Evolutionary conservation across 2,113 vertebrate genomes (phyloP).

Genomic region (Xyrauchen texanus): DNA sequence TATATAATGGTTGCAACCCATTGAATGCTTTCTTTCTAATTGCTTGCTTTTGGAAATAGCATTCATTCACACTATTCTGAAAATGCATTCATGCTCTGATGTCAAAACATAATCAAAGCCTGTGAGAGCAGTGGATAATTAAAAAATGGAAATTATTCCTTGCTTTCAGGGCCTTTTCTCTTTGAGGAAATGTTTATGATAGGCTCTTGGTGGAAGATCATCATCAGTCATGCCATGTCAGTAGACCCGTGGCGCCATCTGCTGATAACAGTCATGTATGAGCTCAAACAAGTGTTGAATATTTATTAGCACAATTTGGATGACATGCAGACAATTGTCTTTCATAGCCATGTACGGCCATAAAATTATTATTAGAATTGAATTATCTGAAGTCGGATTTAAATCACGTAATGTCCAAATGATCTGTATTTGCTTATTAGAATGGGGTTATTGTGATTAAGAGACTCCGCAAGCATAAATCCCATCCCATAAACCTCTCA

Average conservation of each 20-base stretch:
- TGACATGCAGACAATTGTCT: conserved; percentile 27
- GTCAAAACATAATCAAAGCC: not conserved
- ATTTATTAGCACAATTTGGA: conserved; percentile 19
- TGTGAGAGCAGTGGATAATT: not conserved
- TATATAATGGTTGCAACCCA: no score
- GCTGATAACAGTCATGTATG: conserved; percentile 4
- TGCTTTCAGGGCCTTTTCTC: not conserved
- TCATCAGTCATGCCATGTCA: no score
- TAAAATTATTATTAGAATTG: conserved; percentile 36
- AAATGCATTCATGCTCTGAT: not conserved
- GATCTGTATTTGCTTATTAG: conserved; percentile 33
- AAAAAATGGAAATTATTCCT: not conserved
- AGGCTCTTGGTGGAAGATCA: no score
- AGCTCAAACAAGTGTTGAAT: not conserved
- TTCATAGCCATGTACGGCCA: conserved; percentile 1
- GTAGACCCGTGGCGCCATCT: conserved; percentile 32
- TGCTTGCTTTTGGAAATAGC: no score
- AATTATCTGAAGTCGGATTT: conserved; percentile 21
- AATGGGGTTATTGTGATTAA: conserved; percentile 28
- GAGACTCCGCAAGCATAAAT: conserved; percentile 32
- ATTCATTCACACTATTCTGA: not conserved
- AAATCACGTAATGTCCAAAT: conserved; percentile 24
- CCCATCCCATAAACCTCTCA: conserved; percentile 47
- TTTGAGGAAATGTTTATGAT: not conserved
- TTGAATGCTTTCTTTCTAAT: no score